phyloP scores from a whole-genome alignment of 2,113 vertebrate species.

The Cygnus atratus region DNA sequence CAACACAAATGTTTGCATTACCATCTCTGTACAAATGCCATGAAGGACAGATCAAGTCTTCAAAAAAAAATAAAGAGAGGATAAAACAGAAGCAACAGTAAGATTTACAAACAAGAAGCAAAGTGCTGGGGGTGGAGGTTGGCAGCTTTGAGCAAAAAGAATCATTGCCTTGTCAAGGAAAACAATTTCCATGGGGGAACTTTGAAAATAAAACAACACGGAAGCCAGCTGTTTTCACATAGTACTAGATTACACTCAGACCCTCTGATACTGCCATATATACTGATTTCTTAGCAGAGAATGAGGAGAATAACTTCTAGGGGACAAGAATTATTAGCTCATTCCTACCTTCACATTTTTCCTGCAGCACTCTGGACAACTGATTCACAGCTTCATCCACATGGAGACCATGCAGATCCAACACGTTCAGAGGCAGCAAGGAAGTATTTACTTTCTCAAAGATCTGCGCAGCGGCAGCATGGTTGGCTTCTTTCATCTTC shows the following conservation, averaged over 20 bases:
- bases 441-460: conserved; percentile 91
- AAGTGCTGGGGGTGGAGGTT: accelerated
- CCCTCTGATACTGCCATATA: not conserved
- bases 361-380: conserved; percentile 82
- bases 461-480: conserved; percentile 88
- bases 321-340: not conserved
- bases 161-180: not conserved
- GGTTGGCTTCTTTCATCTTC: conserved; percentile 92
- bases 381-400: conserved; percentile 91
- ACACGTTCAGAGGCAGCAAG: conserved; percentile 89
- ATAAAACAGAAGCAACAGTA: not conserved
- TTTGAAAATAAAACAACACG: not conserved
- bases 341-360: conserved; percentile 86
- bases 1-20: not conserved
- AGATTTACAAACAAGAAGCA: not conserved
- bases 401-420: conserved; percentile 96
- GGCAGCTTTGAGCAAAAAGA: not conserved
- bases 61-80: not conserved
- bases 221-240: not conserved
- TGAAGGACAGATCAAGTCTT: not conserved
- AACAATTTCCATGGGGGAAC: not conserved
- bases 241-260: not conserved
- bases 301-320: not conserved
- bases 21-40: not conserved
- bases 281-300: not conserved